Conservation (phyloP, 2,888 invertebrate species). For the Brachypalpus laphriformis region DNA sequence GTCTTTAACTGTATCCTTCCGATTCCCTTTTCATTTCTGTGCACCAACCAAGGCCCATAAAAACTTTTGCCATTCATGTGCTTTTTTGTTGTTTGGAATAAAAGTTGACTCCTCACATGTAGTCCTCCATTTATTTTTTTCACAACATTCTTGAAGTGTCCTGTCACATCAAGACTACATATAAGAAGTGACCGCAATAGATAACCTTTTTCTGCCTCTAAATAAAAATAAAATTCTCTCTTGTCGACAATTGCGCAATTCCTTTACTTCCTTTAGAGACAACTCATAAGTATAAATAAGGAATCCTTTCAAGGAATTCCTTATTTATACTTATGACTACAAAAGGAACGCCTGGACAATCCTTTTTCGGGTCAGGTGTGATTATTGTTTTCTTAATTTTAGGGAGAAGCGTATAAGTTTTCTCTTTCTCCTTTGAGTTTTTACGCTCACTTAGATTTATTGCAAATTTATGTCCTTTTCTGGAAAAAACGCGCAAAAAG, state of each 20-base stretch:
- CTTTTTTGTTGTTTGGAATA: no score
- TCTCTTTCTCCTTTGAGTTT: neutral
- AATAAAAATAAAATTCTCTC: neutral
- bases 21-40: no score
- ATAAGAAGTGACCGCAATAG: slow-evolving; percentile 8
- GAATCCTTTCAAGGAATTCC: neutral
- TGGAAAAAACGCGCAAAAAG: slow-evolving; percentile 8
- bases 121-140: neutral
- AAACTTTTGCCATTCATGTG: no score
- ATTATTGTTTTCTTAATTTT: slow-evolving; percentile 66
- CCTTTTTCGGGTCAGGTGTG: slow-evolving; percentile 68
- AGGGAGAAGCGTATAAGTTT: slow-evolving; percentile 4
- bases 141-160: neutral
- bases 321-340: no score
- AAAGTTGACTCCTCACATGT: neutral
- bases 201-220: neutral
- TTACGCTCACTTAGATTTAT: slow-evolving; percentile 61
- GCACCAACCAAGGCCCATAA: no score
- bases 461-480: slow-evolving; percentile 46
- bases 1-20: no score
- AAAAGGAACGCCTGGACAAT: slow-evolving; percentile 38
- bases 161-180: neutral
- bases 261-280: neutral
- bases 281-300: neutral
- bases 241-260: neutral